A percentile compares a stretch with the other conserved stretches of the same genome.
Conservation (phyloP, 2,113 vertebrate species). For the Channa maculata region DNA sequence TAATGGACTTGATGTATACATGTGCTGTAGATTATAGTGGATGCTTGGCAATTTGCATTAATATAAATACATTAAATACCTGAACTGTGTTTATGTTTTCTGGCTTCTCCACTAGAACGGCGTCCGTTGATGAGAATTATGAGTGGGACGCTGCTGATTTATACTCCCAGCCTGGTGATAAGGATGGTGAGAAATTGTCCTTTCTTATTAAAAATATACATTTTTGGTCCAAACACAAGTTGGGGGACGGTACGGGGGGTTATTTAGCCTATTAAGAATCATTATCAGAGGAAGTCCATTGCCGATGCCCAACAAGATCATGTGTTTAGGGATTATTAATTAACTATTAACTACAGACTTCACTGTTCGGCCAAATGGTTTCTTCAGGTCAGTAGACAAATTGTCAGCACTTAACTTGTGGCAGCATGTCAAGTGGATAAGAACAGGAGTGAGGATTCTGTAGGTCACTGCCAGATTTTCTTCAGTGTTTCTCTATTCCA, state of each 20-base stretch:
- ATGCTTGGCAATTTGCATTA: constrained; percentile 2
- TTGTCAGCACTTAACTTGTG: not conserved
- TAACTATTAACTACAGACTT: not conserved
- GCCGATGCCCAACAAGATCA: not conserved
- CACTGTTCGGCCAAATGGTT: not conserved
- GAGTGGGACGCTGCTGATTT: constrained; percentile 83
- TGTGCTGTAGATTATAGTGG: not conserved
- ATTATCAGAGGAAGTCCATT: not conserved
- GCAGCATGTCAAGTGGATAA: not conserved
- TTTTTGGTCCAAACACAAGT: not conserved
- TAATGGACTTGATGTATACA: not conserved
- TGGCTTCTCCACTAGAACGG: constrained; percentile 71
- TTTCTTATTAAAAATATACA: not conserved
- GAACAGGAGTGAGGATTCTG: not conserved
- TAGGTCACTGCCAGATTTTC: not conserved
- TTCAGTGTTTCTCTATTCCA: not conserved
- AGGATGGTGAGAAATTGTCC: constrained; percentile 50
- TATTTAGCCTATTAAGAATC: too few species aligned
- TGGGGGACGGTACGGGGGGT: too few species aligned
- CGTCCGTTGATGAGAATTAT: constrained; percentile 84
- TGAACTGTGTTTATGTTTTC: constrained; percentile 22
- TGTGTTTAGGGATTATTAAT: not conserved
- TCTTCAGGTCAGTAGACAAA: not conserved
- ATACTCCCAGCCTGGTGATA: constrained; percentile 57
- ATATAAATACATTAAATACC: not conserved